A percentile compares a stretch with the other conserved stretches of the same genome.
phyloP scores from a whole-genome alignment of 2,113 vertebrate species.

The Urocitellus parryii region DNA sequence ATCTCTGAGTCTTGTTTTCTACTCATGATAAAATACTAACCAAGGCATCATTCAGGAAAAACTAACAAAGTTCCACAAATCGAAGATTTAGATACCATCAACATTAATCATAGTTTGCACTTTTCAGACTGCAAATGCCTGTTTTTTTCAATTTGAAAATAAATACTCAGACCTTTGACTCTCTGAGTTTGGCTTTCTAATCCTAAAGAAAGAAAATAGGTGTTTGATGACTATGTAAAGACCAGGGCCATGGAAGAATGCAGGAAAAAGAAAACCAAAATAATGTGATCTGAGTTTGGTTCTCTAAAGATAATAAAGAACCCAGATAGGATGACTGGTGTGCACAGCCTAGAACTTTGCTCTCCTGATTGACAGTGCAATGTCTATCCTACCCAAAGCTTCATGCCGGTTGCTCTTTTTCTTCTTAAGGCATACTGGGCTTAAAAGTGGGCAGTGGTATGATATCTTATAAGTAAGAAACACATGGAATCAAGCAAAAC shows the following conservation, averaged over 20 bases:
- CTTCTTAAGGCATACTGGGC: neutral
- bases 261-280: slow-evolving; percentile 99
- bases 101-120: neutral
- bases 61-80: neutral
- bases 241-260: slow-evolving; percentile 98
- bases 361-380: neutral
- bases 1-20: slow-evolving; percentile 22
- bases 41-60: neutral
- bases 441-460: neutral
- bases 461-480: neutral
- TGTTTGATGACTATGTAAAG: slow-evolving; percentile 99
- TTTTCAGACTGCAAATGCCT: neutral
- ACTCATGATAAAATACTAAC: neutral
- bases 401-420: neutral
- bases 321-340: neutral
- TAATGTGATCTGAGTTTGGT: slow-evolving; percentile 90
- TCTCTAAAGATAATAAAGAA: slow-evolving; percentile 33
- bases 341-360: neutral
- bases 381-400: neutral
- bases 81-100: neutral
- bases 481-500: neutral
- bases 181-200: neutral
- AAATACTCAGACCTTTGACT: neutral
- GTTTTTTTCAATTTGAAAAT: slow-evolving; percentile 27
- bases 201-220: slow-evolving; percentile 84